Evolutionary conservation across 2,797 vertebrate species (phyloP), one percentile per base, ranked within the genome.

Genomic region (Sebastolobus altivelis): DNA sequence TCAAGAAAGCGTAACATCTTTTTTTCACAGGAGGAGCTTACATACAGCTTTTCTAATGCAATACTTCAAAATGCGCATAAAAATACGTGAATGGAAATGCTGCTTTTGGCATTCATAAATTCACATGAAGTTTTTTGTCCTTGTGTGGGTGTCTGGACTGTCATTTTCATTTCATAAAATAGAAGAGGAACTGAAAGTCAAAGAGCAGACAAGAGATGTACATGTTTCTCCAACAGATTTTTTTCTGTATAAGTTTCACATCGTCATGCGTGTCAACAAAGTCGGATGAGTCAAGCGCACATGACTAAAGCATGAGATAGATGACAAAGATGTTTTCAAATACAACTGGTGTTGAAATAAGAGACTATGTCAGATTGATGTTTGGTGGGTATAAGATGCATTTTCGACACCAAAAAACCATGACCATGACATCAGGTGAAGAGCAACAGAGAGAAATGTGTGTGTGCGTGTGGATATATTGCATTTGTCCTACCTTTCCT

Each of bases 401-500:
- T 22, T 8, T 63, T 25, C 18, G 61, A 63, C 46, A 49, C 46
- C 46, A 49, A 49, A 49, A 49, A 49, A 49, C 1, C 49, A 54
- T n/a, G 49, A 54, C 49, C 49, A 22, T 22, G 22, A 20, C 49
- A 54, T n/a, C 0, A 22, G n/a, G 20, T n/a, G 49, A 54, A 22
- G 49, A 54, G n/a, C 49, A 54, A 16, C 8, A 54, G 49, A 22
- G 20, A 54, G 49, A 54, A 54, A 54, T 49, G 2, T 63, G 13
- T 10, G 16, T 13, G 66, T 18, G 12, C n/a, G 40, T 4, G n/a
- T 56, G 37, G 2, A 35, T 66, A 25, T 46, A 9, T 73, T 63
- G 27, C 38, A 31, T 38, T 73, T 4, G 35, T 90, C 92, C 93
- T 97, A 99, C 98, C 98, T 99, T 99, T 94, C 98, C 98, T 65